A percentile compares a stretch with the other conserved stretches of the same genome.
These are phyloP conservation scores for Pangasius macronema DNA, from an alignment of 2,797 vertebrate genomes.

Conservation along the genomic window DNA sequence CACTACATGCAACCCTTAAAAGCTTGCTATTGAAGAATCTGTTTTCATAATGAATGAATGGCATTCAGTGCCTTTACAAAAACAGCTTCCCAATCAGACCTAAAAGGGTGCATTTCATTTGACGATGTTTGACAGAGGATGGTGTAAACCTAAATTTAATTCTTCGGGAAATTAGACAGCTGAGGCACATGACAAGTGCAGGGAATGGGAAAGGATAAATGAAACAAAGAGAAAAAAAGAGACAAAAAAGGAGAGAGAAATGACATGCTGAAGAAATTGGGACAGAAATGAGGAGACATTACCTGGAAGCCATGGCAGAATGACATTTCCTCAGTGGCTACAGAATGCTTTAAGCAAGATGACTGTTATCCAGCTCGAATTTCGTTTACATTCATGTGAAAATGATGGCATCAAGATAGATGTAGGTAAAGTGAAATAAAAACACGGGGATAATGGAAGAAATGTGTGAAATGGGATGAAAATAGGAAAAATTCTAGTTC, in stretches of 20 bases:
- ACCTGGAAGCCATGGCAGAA: conserved; percentile 22
- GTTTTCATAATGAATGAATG: conserved; percentile 44
- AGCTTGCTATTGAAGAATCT: conserved; percentile 39
- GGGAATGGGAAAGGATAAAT: conserved; percentile 11
- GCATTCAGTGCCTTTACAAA: conserved; percentile 33
- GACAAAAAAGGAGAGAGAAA: conserved; percentile 27
- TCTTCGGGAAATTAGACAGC: conserved; percentile 37
- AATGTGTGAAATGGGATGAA: neutral
- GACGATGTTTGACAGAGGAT: conserved; percentile 49
- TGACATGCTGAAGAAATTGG: conserved; percentile 20
- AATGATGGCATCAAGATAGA: conserved; percentile 23
- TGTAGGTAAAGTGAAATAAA: conserved; percentile 10
- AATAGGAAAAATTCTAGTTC: neutral
- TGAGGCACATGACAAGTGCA: conserved; percentile 31
- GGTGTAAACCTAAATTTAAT: conserved; percentile 51
- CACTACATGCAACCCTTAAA: conserved; percentile 7
- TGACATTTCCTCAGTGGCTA: conserved; percentile 27
- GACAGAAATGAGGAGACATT: conserved; percentile 25
- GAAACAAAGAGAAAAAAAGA: conserved; percentile 8
- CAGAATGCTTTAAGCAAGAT: conserved; percentile 34
- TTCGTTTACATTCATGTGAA: neutral
- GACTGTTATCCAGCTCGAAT: conserved; percentile 12
- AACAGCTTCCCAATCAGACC: conserved; percentile 31
- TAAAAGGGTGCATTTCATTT: conserved; percentile 40
- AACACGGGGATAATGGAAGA: neutral